Percentiles rank a stretch among this genome's conserved stretches.
Conservation (phyloP, 1,140 invertebrate genomes). For the Adelges cooleyi region DNA sequence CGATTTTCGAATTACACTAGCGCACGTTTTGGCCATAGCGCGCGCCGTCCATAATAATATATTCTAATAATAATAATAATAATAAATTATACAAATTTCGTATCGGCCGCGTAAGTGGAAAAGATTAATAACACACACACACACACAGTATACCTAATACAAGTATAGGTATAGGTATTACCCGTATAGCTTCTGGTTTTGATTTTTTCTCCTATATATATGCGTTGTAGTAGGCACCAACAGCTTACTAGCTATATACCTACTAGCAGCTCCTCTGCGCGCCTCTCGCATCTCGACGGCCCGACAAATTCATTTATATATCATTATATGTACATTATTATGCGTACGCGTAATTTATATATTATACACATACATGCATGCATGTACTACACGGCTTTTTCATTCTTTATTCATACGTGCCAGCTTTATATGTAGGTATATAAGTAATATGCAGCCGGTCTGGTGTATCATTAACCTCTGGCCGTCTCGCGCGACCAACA, state of each 20-base stretch:
- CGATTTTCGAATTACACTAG: conserved; percentile 1
- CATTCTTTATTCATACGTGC: not conserved
- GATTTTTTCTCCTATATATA: not conserved
- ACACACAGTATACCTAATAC: not conserved
- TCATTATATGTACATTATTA: not conserved
- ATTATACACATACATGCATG: too few relatives aligned
- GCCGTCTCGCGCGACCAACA: too few relatives aligned
- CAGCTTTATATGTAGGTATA: not conserved
- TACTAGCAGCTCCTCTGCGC: too few relatives aligned
- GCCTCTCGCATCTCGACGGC: too few relatives aligned
- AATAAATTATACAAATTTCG: too few relatives aligned
- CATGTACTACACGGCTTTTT: not conserved
- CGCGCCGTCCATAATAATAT: too few relatives aligned
- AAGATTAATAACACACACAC: conserved; percentile 6
- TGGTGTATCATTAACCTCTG: conserved; percentile 1
- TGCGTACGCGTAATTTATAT: not conserved
- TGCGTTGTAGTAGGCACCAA: too few relatives aligned
- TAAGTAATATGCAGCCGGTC: not conserved
- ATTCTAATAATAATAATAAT: too few relatives aligned
- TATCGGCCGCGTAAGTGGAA: not conserved
- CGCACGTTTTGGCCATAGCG: not conserved
- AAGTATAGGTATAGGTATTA: not conserved
- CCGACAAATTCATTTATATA: not conserved
- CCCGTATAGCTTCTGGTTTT: not conserved
- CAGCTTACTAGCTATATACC: too few relatives aligned